Base-by-base conservation (phyloP, 2,113 vertebrate species). In the Siphamia tubifer region DNA sequence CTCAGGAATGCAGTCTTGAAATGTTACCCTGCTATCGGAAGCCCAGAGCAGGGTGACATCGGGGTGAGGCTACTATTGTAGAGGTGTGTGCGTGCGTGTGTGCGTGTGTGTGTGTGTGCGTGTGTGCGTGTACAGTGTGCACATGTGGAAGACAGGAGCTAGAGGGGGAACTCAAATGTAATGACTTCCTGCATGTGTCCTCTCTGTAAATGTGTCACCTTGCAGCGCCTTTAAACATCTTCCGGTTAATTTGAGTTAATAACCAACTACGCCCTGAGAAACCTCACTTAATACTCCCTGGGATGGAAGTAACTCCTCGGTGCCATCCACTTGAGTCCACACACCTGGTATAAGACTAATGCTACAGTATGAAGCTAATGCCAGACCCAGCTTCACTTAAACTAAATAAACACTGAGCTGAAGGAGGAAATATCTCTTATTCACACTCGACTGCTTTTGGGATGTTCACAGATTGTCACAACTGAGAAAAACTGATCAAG, bases 131-230 rank as follows among this genome's bases (percentile, higher is more conserved):
- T 12, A 9, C n/a, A 27, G 35, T 25, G 54, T 6, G 23, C 10
- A 36, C 47, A 55, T 47, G 44, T 45, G 36, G 15, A 11, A 16
- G 17, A 27, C 31, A 51, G 61, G 42, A 66, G 56, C 17, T 8
- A 20, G 32, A 52, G 34, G 23, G 19, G 43, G 64, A 56, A 40
- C 42, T 81, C 54, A 47, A 49, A 74, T 70, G 64, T 68, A 70
- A 74, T 55, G 20, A 74, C 70, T 88, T 86, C 82, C 85, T 86
- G 65, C 84, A 45, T 31, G 47, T 53, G 31, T 36, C 69, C 38
- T 82, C 32, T 44, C 77, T 66, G 60, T 60, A 83, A 77, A 87
- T 82, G 34, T 87, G 74, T 88, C 89, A 71, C 80, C 76, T 76
- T 13, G 13, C 17, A 3, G 32, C 48, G 34, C 38, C 70, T 81